phyloP scores from a whole-genome alignment of 1,140 invertebrate species.

The roundworm (Caenorhabditis elegans) region WBcel235 BX284605.5:4904501-4905000 shows the following conservation, averaged over 20 bases:
- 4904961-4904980: constrained; percentile 25
- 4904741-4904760: neutral
- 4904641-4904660: neutral
- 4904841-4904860: neutral
- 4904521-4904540: neutral
- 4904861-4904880: neutral
- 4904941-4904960: neutral
- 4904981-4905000: constrained; percentile 17
- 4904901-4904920: no score
- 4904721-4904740: neutral
- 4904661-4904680: neutral
- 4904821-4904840: neutral
- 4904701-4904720: neutral
- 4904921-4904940: neutral
- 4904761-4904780: neutral
- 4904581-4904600: neutral
- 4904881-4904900: neutral
- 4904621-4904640: neutral
- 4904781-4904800: neutral
- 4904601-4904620: neutral
- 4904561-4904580: neutral
- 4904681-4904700: neutral
- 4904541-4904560: neutral
- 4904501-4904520: neutral
- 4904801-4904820: neutral